These are phyloP conservation scores for Caprella mutica DNA, from an alignment of 2,888 invertebrate genomes.

Conservation along the genomic window DNA sequence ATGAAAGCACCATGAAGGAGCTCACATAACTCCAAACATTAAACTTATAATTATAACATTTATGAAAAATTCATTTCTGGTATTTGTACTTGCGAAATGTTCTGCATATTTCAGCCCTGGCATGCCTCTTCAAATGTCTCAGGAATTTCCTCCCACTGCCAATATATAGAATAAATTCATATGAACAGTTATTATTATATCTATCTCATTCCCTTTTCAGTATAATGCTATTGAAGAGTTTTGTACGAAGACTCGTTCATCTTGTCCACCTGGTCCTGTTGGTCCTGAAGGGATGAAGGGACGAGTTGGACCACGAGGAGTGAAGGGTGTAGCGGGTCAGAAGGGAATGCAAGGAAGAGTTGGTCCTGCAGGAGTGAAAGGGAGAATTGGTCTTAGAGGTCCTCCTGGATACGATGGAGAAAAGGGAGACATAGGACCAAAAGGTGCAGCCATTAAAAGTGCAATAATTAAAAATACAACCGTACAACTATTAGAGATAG, in stretches of 20 bases:
- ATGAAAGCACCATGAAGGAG: too few species aligned
- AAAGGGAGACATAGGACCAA: conserved; percentile 52
- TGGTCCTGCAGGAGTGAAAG: conserved; percentile 47
- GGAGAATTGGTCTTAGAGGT: conserved; percentile 49
- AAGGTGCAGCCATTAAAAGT: too few species aligned
- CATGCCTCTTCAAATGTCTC: too few species aligned
- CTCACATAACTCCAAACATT: too few species aligned
- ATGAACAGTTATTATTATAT: background rate
- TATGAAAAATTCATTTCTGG: too few species aligned
- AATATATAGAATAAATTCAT: too few species aligned
- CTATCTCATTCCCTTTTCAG: conserved; percentile 45
- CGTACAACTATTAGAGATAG: too few species aligned
- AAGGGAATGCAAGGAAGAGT: conserved; percentile 42
- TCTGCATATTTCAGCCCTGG: too few species aligned
- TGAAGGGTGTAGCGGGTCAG: conserved; percentile 40
- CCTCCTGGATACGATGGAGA: conserved; percentile 57
- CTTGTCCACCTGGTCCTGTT: conserved; percentile 59
- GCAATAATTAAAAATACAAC: too few species aligned
- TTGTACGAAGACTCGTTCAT: conserved; percentile 68
- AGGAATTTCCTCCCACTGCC: too few species aligned
- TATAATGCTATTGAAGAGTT: conserved; percentile 71
- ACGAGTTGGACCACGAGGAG: conserved; percentile 35
- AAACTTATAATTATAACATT: too few species aligned
- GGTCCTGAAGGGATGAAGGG: conserved; percentile 48
- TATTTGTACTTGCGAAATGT: too few species aligned